Percentiles rank a stretch among this genome's conserved stretches.
phyloP scores from a whole-genome alignment of 2,113 vertebrate genomes.

The Oreochromis spilurus region DNA sequence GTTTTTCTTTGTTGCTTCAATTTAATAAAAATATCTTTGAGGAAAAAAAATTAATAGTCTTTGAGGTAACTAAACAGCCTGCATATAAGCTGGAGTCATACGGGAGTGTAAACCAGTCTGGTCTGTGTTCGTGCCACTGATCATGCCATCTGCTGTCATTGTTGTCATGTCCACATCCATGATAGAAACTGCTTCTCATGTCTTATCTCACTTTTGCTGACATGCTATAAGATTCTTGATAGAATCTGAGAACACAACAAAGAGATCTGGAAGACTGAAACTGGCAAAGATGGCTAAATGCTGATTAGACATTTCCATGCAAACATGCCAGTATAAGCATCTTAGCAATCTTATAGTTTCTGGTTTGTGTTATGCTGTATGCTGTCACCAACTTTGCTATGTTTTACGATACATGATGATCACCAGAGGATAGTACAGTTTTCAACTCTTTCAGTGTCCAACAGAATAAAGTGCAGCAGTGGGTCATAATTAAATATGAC shows the following conservation, averaged over 20 bases:
- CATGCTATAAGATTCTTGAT: not conserved
- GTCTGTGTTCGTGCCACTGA: not conserved
- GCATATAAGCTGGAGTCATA: not conserved
- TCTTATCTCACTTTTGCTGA: not conserved
- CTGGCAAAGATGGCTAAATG: not conserved
- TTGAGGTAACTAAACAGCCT: not conserved
- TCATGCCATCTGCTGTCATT: not conserved
- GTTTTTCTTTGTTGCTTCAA: too few species aligned
- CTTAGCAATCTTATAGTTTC: not conserved
- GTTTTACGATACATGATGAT: not conserved
- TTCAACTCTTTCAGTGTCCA: not conserved
- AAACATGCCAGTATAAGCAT: not conserved
- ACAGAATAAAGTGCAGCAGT: not conserved
- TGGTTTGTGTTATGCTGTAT: not conserved
- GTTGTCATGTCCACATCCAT: not conserved
- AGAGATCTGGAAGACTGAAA: not conserved
- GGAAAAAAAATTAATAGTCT: not conserved
- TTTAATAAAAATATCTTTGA: too few species aligned
- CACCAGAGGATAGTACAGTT: not conserved
- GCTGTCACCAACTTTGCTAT: not conserved
- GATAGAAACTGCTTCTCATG: not conserved
- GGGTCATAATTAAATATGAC: not conserved
- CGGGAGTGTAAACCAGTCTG: not conserved
- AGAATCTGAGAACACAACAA: not conserved
- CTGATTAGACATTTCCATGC: not conserved